phyloP scores from a whole-genome alignment of 2,888 invertebrate genomes.

The Polia nebulosa region DNA sequence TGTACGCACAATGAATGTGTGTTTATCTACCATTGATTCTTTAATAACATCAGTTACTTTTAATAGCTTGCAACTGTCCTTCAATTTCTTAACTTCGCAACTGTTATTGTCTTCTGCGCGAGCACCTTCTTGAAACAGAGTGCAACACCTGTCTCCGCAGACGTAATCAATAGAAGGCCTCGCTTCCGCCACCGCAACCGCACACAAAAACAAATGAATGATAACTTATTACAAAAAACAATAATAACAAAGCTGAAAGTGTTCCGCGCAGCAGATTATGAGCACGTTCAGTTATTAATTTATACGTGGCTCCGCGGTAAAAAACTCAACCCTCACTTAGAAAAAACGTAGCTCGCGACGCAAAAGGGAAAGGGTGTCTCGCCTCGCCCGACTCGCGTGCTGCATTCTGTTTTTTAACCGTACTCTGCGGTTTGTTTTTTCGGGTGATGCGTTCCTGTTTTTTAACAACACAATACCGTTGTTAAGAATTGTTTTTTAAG shows the following conservation, averaged over 20 bases:
- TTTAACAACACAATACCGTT: constrained; percentile 90
- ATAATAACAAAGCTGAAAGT: constrained; percentile 89
- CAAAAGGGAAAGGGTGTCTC: constrained; percentile 91
- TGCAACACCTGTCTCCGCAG: constrained; percentile 85
- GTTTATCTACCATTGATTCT: background rate
- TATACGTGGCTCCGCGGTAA: constrained; percentile 88
- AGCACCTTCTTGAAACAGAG: constrained; percentile 49
- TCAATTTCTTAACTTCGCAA: constrained; percentile 16
- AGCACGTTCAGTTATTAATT: constrained; percentile 91
- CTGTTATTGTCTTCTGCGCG: constrained; percentile 49
- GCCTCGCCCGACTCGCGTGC: constrained; percentile 83
- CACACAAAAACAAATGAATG: constrained; percentile 89
- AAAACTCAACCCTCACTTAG: constrained; percentile 88
- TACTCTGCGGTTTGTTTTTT: constrained; percentile 90
- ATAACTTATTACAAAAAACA: constrained; percentile 80
- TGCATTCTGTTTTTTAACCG: constrained; percentile 89
- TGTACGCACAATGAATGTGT: too few relatives aligned
- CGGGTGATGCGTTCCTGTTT: constrained; percentile 87
- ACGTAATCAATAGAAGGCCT: constrained; percentile 85
- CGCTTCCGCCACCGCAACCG: constrained; percentile 80
- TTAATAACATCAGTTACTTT: background rate
- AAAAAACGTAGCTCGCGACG: constrained; percentile 89
- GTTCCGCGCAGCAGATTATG: constrained; percentile 89
- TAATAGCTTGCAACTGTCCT: background rate
- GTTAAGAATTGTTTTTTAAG: constrained; percentile 88